Conservation (phyloP, 2,888 invertebrate species). For the Caenorhabditis afra region DNA sequence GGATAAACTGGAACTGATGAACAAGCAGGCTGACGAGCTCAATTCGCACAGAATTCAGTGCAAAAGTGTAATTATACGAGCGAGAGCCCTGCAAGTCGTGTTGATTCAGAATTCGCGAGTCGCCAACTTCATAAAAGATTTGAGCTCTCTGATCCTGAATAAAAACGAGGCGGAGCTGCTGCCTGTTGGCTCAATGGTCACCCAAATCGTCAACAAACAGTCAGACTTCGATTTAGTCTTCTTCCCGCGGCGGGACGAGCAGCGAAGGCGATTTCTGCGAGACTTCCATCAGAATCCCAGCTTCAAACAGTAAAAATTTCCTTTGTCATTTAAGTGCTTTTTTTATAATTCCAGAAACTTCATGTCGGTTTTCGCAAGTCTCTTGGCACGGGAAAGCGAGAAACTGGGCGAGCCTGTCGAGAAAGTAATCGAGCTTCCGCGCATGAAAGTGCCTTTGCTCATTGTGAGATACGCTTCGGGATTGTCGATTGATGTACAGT, state of each 20-base stretch:
- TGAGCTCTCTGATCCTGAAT: constrained; percentile 34
- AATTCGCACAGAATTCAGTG: constrained; percentile 32
- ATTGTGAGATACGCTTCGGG: constrained; percentile 62
- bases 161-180: constrained; percentile 36
- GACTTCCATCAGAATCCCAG: constrained; percentile 66
- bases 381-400: constrained; percentile 54
- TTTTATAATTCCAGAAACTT: constrained; percentile 59
- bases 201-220: constrained; percentile 50
- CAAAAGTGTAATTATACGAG: constrained; percentile 5
- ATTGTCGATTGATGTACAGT: constrained; percentile 69
- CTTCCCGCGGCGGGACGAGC: constrained; percentile 39
- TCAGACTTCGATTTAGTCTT: constrained; percentile 59
- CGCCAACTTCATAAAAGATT: constrained; percentile 26
- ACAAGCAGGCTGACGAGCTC: constrained; percentile 28
- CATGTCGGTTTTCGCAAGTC: constrained; percentile 49
- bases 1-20: constrained; percentile 29
- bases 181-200: constrained; percentile 59
- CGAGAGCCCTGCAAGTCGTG: background rate
- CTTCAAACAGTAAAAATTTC: constrained; percentile 62
- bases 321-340: no score
- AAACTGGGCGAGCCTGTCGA: constrained; percentile 52
- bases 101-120: constrained; percentile 26
- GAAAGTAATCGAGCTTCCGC: constrained; percentile 50
- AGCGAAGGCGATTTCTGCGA: constrained; percentile 49
- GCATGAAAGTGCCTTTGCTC: constrained; percentile 66